phyloP scores from a whole-genome alignment of 2,113 vertebrate genomes.

The Hippolais icterina region DNA sequence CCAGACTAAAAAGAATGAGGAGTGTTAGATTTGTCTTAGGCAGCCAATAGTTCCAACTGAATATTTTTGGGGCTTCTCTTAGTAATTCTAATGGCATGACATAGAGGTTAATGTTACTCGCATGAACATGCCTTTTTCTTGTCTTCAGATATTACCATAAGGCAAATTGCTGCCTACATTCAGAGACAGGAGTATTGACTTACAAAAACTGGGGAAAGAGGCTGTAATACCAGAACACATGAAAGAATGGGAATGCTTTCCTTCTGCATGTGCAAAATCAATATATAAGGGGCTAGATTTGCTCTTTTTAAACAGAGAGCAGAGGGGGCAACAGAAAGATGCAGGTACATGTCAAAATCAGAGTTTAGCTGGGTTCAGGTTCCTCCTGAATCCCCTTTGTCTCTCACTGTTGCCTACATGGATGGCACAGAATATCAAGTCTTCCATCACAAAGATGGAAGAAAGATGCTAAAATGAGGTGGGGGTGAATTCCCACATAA shows the following conservation, averaged over 20 bases:
- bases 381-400: not conserved
- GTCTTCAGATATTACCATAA: not conserved
- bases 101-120: not conserved
- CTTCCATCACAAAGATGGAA: not conserved
- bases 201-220: not conserved
- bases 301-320: not conserved
- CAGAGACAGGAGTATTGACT: not conserved
- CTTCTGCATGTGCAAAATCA: not conserved
- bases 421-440: not conserved
- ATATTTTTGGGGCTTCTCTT: not conserved
- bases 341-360: not conserved
- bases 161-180: not conserved
- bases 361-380: not conserved
- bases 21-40: not conserved
- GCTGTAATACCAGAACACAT: not conserved
- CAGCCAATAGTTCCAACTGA: not conserved
- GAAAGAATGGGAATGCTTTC: not conserved
- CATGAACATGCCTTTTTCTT: not conserved
- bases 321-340: not conserved
- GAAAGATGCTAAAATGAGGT: not conserved
- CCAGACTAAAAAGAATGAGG: not conserved
- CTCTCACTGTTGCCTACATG: not conserved
- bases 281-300: not conserved
- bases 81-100: not conserved
- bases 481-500: not conserved